Conservation (phyloP, 53 echinoderm and acorn worm genomes). For the Patiria pectinifera region DNA sequence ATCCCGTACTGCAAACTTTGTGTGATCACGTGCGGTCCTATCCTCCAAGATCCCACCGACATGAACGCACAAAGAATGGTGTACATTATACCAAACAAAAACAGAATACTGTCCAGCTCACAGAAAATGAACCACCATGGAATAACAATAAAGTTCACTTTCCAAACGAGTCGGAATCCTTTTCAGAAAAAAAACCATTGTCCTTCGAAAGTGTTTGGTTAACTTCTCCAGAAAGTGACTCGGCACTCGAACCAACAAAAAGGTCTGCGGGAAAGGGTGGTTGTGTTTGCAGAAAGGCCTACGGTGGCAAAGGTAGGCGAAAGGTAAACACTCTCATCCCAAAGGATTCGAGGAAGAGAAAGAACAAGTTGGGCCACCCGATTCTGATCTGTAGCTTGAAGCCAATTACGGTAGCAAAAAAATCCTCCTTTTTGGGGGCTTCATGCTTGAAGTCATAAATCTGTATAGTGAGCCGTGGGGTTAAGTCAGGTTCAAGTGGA, state of each 20-base stretch:
- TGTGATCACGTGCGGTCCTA: not conserved
- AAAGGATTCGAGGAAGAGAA: not conserved
- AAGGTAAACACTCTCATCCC: not conserved
- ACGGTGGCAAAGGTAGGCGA: not conserved
- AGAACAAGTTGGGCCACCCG: not conserved
- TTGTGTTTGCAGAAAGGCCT: constrained; percentile 33
- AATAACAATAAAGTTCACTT: not conserved
- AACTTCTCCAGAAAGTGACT: constrained; percentile 54
- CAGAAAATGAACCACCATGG: not conserved
- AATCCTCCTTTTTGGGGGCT: not conserved
- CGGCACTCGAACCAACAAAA: not conserved
- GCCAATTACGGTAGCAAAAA: not conserved
- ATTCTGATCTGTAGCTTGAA: not conserved
- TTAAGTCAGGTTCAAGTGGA: not conserved
- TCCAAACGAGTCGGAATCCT: not conserved
- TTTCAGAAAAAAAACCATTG: not conserved
- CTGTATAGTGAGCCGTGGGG: not conserved
- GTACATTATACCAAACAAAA: not conserved
- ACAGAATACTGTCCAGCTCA: not conserved
- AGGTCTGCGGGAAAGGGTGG: not conserved
- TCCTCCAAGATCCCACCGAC: not conserved
- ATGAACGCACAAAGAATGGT: not conserved
- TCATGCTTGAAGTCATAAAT: not conserved
- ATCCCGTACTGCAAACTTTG: not conserved
- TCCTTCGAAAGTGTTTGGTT: constrained; percentile 33